phyloP scores from a whole-genome alignment of 2,113 vertebrate species.

The Eurypyga helias region DNA sequence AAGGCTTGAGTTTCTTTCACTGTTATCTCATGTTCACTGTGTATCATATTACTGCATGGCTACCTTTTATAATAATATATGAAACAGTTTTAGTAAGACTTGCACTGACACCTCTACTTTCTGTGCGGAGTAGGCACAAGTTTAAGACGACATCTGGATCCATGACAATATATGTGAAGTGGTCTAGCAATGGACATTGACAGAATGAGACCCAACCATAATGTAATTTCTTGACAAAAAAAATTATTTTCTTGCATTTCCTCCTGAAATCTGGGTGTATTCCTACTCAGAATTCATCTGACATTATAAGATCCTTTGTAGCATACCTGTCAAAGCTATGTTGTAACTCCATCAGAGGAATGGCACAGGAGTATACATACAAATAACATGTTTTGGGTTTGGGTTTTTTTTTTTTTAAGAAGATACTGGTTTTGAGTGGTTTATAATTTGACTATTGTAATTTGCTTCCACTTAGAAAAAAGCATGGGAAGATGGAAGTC shows the following conservation, averaged over 20 bases:
- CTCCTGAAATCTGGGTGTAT: neutral
- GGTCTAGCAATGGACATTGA: neutral
- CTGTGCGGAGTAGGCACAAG: neutral
- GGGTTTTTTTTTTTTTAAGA: accelerated
- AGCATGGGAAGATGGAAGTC: neutral
- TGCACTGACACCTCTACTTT: neutral
- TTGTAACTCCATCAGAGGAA: neutral
- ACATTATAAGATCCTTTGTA: neutral
- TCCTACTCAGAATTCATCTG: neutral
- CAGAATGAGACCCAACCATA: neutral
- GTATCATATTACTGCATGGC: neutral
- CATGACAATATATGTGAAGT: neutral
- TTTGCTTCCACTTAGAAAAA: neutral
- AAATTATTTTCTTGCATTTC: neutral
- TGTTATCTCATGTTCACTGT: neutral
- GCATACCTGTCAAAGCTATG: neutral
- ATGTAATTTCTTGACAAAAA: neutral
- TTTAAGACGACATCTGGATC: neutral
- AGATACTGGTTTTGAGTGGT: neutral
- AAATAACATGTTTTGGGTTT: neutral
- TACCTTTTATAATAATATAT: neutral
- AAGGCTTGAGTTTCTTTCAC: neutral
- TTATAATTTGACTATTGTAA: neutral
- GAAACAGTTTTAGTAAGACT: neutral
- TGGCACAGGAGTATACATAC: neutral